Conservation (phyloP, 2,888 invertebrate genomes). For the Acleris emargana region DNA sequence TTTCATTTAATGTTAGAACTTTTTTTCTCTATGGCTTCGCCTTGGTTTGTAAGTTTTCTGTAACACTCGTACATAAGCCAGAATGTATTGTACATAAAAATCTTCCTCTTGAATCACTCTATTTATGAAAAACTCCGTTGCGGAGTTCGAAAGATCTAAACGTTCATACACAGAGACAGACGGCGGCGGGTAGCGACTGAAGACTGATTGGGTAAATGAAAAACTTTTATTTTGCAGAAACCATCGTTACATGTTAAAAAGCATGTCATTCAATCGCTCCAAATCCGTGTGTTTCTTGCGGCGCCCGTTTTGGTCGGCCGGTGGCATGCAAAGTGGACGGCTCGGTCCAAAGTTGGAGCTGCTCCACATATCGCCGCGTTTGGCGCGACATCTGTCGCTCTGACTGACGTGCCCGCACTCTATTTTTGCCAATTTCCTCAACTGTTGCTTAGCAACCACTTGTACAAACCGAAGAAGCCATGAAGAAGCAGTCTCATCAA, state of each 20-base stretch:
- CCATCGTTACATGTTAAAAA: conserved; percentile 11
- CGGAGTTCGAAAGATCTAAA: too few species aligned
- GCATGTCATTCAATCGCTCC: conserved; percentile 22
- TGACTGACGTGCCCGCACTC: background rate
- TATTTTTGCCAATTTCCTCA: conserved; percentile 11
- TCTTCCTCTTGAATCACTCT: too few species aligned
- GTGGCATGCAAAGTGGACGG: conserved; percentile 48
- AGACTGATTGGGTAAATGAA: background rate
- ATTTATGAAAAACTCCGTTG: too few species aligned
- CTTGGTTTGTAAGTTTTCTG: too few species aligned
- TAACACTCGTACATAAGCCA: too few species aligned
- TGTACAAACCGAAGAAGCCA: too few species aligned
- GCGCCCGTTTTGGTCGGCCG: conserved; percentile 42
- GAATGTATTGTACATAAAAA: too few species aligned
- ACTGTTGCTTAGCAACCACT: background rate
- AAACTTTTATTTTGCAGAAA: background rate
- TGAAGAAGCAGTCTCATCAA: too few species aligned
- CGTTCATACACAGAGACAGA: too few species aligned
- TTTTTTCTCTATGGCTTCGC: too few species aligned
- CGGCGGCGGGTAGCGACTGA: too few species aligned
- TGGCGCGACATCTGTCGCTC: conserved; percentile 32
- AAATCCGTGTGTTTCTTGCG: conserved; percentile 30
- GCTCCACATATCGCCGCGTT: conserved; percentile 44
- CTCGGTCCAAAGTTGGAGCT: conserved; percentile 39
- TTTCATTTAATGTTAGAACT: too few species aligned